A percentile compares a stretch with the other conserved stretches of the same genome.
Conservation (phyloP, 2,888 invertebrate species). For the Ptychoptera contaminata region DNA sequence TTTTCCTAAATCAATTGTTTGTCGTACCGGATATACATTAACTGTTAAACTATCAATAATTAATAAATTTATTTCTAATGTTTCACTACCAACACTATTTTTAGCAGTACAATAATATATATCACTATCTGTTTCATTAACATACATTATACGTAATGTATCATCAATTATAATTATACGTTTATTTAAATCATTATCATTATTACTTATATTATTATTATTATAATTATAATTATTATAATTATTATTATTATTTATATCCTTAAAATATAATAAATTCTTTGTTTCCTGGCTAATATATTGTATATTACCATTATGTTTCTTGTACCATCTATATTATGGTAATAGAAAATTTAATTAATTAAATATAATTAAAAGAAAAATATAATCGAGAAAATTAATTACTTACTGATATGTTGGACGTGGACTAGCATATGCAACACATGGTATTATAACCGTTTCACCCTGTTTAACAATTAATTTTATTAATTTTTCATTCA, state of each 20-base stretch:
- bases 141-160: constrained; percentile 34
- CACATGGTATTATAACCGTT: constrained; percentile 41
- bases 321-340: too few relatives aligned
- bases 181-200: too few relatives aligned
- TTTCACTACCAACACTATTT: constrained; percentile 37
- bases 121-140: constrained; percentile 34
- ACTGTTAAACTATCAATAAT: constrained; percentile 55
- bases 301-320: too few relatives aligned
- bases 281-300: too few relatives aligned
- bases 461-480: constrained; percentile 35
- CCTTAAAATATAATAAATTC: too few relatives aligned
- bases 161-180: constrained; percentile 35
- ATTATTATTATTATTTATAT: too few relatives aligned
- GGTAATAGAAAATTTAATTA: too few relatives aligned
- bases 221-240: too few relatives aligned
- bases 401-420: constrained; percentile 38
- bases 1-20: constrained; percentile 67
- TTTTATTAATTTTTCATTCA: constrained; percentile 36
- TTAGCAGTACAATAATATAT: constrained; percentile 37
- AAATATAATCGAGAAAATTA: neutral
- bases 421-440: constrained; percentile 43
- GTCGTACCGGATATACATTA: constrained; percentile 54
- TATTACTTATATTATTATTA: too few relatives aligned
- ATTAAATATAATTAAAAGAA: too few relatives aligned
- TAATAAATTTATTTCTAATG: constrained; percentile 35